These are phyloP conservation scores for Rousettus leschenaultii DNA, from an alignment of 2,113 vertebrate genomes.

Conservation along the genomic window DNA sequence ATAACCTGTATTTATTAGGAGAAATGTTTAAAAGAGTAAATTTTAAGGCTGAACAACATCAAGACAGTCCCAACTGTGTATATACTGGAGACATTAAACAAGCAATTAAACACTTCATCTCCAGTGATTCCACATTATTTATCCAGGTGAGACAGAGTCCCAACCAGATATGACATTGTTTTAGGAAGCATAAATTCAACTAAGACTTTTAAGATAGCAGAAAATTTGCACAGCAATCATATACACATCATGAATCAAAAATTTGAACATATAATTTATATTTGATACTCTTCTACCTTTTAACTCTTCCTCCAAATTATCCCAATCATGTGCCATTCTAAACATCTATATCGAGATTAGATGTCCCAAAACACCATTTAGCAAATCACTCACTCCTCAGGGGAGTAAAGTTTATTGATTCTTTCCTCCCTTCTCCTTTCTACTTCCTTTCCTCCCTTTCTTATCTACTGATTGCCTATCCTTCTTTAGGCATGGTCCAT, in stretches of 20 bases:
- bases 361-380: not conserved
- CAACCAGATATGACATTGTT: not conserved
- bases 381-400: not conserved
- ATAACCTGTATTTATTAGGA: conserved; percentile 23
- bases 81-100: conserved; percentile 51
- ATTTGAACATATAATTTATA: conserved; percentile 28
- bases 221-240: not conserved
- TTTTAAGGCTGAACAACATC: conserved; percentile 58
- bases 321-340: not conserved
- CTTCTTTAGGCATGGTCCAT: not conserved
- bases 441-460: not conserved
- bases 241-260: not conserved
- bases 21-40: conserved; percentile 39
- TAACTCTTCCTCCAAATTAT: not conserved
- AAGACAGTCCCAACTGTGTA: conserved; percentile 25
- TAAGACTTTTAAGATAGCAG: not conserved
- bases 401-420: not conserved
- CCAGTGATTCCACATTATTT: conserved; percentile 22
- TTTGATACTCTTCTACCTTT: not conserved
- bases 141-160: conserved; percentile 10
- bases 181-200: conserved; percentile 28
- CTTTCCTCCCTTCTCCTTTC: not conserved
- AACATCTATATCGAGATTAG: not conserved
- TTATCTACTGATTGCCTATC: not conserved
- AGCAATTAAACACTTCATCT: conserved; percentile 55